phyloP scores from a whole-genome alignment of 2,888 invertebrate species.

The Drosophila rubida region DNA sequence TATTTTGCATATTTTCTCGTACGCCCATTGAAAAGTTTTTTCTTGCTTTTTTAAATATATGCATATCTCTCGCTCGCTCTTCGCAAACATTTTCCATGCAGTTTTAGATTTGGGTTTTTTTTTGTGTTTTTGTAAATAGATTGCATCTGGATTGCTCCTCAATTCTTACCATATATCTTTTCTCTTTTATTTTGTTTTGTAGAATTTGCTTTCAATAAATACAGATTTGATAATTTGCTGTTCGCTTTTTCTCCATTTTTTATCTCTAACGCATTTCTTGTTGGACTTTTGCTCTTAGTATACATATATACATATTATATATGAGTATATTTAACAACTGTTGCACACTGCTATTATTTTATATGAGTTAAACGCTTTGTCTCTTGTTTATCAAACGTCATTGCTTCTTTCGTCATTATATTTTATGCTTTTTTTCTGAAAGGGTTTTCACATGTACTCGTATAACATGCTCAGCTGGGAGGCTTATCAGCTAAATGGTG shows the following conservation, averaged over 20 bases:
- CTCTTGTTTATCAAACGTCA: neutral
- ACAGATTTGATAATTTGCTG: slow-evolving; percentile 28
- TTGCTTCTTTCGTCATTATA: slow-evolving; percentile 9
- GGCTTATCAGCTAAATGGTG: slow-evolving; percentile 72
- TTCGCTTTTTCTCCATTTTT: slow-evolving; percentile 8
- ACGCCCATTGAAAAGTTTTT: no score
- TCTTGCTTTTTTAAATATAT: slow-evolving; percentile 34
- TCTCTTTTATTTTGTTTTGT: slow-evolving; percentile 41
- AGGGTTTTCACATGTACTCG: slow-evolving; percentile 4
- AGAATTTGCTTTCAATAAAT: slow-evolving; percentile 64
- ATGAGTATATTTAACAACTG: slow-evolving; percentile 26
- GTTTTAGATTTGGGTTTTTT: slow-evolving; percentile 14
- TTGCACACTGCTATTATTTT: slow-evolving; percentile 17
- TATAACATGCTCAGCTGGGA: slow-evolving; percentile 40
- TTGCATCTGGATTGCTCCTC: slow-evolving; percentile 64
- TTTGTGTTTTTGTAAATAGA: slow-evolving; percentile 67
- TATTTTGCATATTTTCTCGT: slow-evolving; percentile 19
- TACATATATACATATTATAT: slow-evolving; percentile 23
- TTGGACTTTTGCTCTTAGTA: slow-evolving; percentile 69
- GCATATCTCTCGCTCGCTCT: neutral
- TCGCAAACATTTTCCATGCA: slow-evolving; percentile 19
- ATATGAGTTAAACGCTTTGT: slow-evolving; percentile 36
- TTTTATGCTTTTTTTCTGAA: neutral
- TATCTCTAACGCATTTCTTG: slow-evolving; percentile 36
- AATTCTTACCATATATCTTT: slow-evolving; percentile 3